Percentiles rank a stretch among this genome's conserved stretches.
Evolutionary conservation across 2,888 invertebrate species (phyloP).

Genomic region (Griposia aprilina): DNA sequence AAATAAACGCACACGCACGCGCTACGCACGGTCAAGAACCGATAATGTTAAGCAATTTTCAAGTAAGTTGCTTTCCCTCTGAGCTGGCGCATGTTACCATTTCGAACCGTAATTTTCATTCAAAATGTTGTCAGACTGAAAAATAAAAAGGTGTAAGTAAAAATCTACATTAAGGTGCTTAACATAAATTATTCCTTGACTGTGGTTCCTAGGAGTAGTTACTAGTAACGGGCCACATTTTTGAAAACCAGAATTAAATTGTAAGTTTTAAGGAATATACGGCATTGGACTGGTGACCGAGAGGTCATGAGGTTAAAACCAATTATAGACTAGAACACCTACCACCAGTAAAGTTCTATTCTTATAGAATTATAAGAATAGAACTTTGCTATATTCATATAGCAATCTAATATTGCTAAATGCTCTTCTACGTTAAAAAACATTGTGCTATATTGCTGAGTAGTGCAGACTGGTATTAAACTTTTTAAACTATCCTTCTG

Average conservation of each 20-base stretch:
- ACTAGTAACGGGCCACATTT: background rate
- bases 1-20: background rate
- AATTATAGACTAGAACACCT: background rate
- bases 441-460: background rate
- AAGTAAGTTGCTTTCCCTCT: too few relatives aligned
- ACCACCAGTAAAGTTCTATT: background rate
- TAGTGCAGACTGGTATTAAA: background rate
- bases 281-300: too few relatives aligned
- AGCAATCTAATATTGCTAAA: slow-evolving; percentile 22
- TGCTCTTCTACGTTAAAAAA: slow-evolving; percentile 12
- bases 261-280: background rate
- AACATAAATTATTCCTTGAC: background rate
- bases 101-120: background rate
- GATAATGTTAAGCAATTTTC: background rate
- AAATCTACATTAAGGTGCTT: background rate
- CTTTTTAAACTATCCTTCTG: background rate
- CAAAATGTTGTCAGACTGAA: background rate
- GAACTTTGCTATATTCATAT: too few relatives aligned
- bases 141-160: background rate
- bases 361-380: too few relatives aligned
- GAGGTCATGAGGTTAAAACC: background rate
- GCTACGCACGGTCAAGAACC: background rate
- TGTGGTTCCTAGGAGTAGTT: background rate
- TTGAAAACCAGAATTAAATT: background rate
- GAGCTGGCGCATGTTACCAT: background rate